Base-by-base conservation (phyloP, 2,888 invertebrate species). In the Ichneumoninae sp. region DNA sequence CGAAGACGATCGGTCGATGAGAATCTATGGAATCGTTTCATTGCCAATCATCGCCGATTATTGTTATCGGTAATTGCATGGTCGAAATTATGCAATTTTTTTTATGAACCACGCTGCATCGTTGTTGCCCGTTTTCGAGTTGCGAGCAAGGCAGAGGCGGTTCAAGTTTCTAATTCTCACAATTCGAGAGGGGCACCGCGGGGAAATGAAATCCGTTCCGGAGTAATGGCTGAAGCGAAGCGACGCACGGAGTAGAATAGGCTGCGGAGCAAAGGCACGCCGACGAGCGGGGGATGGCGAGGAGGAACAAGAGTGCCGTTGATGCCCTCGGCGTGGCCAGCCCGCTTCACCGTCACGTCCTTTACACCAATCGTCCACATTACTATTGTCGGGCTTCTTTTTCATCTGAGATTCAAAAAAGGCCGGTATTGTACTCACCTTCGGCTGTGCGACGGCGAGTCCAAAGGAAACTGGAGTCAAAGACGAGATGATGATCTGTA, bases 171-270 rank as follows among this genome's bases (percentile, higher is more conserved):
- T 80, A 83, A 85, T 75, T 82, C 73, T 80, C 80, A 77, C 78
- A 69, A 79, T 60, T 68, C 33, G 74, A 57, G 47, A 66, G 75
- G 63, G 73, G 70, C 57, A 57, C 19, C 44, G 57, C 47, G 74
- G 78, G 76, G 80, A 83, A 85, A 85, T 80, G 76, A 83, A 85
- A 85, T 85, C 79, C 80, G 85, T 85, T 85, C 80, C 85, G 83
- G 85, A 80, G 77, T 83, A 85, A 85, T 83, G 76, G 83, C 73
- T 71, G 7, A 63, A 65, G 75, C 74, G 68, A 78, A 68, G 66
- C 74, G 74, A 78, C 70, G 73, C 6, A 30, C 22, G 50, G 40
- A 63, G 54, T 50, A 50, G 82, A 85, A 85, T 82, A 85, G 79
- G 82, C 76, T 75, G 76, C 40, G 54, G 22, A 44, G 33, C 36